Evolutionary conservation across 2,797 vertebrate genomes (phyloP), one percentile per base, ranked within the genome.

Genomic region (Bryconaethiops microstoma): DNA sequence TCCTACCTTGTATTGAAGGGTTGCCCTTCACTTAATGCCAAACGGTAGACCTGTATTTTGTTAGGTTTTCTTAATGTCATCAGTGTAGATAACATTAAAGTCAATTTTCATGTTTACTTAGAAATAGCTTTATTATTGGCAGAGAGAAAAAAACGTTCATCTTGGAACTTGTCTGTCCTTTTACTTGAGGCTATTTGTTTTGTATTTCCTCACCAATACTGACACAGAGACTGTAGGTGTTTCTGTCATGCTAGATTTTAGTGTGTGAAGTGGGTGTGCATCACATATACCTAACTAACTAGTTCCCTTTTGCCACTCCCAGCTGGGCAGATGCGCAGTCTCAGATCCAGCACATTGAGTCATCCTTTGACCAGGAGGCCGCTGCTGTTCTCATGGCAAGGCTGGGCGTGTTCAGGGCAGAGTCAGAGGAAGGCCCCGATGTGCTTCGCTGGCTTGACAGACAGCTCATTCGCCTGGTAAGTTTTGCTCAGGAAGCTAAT

Each of bases 251-350:
- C 52, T 14, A 79, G 50, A 23, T 57, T 52, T 68, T 14, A 5
- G n/a, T 59, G 70, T 14, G 40, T 40, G 63, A 40, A 40, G n/a
- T 0, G 23, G 39, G 4, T 52, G 23, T 77, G 69, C 21, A 59
- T 79, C 60, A 68, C 40, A 1, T 7, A 14, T 62, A n/a, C 50
- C 87, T 84, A 42, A 78, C 0, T 7, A 16, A 0, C 77, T 86
- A 74, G 48, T 77, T 70, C 21, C 39, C 35, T 68, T 16, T 77
- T 85, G 48, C 52, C n/a, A 48, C 39, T 70, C 74, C 2, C 78
- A 99, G 97, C 65, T 99, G 98, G 98, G 98, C 97, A 83, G 97
- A 99, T 78, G 97, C 96, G n/a, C 97, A 98, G 91, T 95, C 93
- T 48, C 97, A 99, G 83, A 95, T 99, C 76, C 96, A 96, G 88